Conservation (phyloP, 2,888 invertebrate species). For the Adineta ricciae region DNA sequence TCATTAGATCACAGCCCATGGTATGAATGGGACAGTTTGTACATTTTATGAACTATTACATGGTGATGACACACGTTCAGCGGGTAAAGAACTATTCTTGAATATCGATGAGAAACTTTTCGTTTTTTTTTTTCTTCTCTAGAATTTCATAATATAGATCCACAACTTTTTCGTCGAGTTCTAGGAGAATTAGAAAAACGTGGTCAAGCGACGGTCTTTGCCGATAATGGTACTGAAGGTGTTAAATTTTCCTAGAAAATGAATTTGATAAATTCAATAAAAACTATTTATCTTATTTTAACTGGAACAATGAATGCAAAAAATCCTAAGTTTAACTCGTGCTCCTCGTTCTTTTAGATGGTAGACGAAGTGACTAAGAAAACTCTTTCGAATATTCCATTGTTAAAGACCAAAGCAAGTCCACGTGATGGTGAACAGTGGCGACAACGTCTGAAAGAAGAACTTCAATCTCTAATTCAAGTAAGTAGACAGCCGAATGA, state of each 20-base stretch:
- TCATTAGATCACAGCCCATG: slow-evolving; percentile 55
- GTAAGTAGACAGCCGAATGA: not conserved
- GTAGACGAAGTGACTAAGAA: slow-evolving; percentile 60
- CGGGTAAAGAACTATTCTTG: slow-evolving; percentile 55
- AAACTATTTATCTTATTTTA: not conserved
- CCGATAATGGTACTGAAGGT: slow-evolving; percentile 66
- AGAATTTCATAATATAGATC: slow-evolving; percentile 78
- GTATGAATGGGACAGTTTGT: slow-evolving; percentile 75
- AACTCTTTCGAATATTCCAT: slow-evolving; percentile 77
- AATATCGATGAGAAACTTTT: no score
- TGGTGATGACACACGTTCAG: slow-evolving; percentile 67
- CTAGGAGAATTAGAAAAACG: slow-evolving; percentile 65
- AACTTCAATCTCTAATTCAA: slow-evolving; percentile 79
- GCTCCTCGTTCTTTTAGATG: slow-evolving; percentile 14
- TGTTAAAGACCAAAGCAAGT: slow-evolving; percentile 87
- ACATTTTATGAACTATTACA: slow-evolving; percentile 79
- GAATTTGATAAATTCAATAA: not conserved
- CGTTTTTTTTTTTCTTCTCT: slow-evolving; percentile 38
- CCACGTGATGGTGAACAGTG: slow-evolving; percentile 91
- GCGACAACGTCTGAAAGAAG: slow-evolving; percentile 88
- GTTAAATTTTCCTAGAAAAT: slow-evolving; percentile 80
- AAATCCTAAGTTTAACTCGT: not conserved
- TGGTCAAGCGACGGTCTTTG: slow-evolving; percentile 74
- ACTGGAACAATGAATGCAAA: not conserved
- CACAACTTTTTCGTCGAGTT: slow-evolving; percentile 69